Percentiles rank a stretch among this genome's conserved stretches.
These are phyloP conservation scores for Nannoperca australis DNA, from an alignment of 2,797 vertebrate species.

Conservation along the genomic window DNA sequence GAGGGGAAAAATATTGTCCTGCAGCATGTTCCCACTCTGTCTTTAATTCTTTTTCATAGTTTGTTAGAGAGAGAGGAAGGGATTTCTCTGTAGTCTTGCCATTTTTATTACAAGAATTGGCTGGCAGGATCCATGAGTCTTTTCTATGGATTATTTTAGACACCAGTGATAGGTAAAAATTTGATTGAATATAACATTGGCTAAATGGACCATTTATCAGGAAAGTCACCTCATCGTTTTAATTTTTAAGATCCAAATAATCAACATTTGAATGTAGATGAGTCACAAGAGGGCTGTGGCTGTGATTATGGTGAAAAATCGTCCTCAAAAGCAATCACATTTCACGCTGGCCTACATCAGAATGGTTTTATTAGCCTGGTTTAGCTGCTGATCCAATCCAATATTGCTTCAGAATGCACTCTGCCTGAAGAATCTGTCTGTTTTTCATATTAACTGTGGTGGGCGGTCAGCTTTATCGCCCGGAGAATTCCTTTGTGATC, in stretches of 20 bases:
- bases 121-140: not conserved
- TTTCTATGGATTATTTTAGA: slow-evolving; percentile 9
- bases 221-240: not conserved
- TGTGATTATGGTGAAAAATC: slow-evolving; percentile 32
- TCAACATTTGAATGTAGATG: not conserved
- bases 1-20: slow-evolving; percentile 35
- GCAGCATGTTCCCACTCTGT: slow-evolving; percentile 45
- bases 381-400: slow-evolving; percentile 49
- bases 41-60: slow-evolving; percentile 30
- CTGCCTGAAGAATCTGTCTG: slow-evolving; percentile 32
- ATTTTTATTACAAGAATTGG: slow-evolving; percentile 16
- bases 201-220: not conserved
- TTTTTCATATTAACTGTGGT: slow-evolving; percentile 63
- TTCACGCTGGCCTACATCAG: slow-evolving; percentile 52
- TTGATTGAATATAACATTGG: not conserved
- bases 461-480: slow-evolving; percentile 63
- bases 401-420: slow-evolving; percentile 22
- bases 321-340: slow-evolving; percentile 44
- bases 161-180: slow-evolving; percentile 18
- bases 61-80: slow-evolving; percentile 43
- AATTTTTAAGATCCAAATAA: slow-evolving; percentile 5
- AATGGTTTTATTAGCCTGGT: slow-evolving; percentile 53
- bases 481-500: slow-evolving; percentile 54
- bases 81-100: not conserved
- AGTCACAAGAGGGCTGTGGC: slow-evolving; percentile 20